phyloP scores from a whole-genome alignment of 2,113 vertebrate species.

The Saguinus midas region DNA sequence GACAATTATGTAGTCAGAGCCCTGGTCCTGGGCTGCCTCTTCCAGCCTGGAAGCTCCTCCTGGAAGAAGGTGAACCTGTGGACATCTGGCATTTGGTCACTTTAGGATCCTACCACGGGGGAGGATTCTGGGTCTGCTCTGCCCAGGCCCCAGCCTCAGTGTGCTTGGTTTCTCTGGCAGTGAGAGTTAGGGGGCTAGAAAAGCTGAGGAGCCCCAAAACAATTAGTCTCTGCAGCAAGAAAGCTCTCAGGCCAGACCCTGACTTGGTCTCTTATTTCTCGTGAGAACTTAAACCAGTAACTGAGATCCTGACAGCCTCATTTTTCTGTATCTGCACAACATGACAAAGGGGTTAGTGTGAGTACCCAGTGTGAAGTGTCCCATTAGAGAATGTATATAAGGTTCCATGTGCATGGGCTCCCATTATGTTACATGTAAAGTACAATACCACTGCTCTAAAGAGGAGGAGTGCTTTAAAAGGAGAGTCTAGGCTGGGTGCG shows the following conservation, averaged over 20 bases:
- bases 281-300: not conserved
- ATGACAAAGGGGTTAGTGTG: not conserved
- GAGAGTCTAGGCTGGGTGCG: not conserved
- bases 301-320: not conserved
- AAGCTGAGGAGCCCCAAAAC: not conserved
- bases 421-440: not conserved
- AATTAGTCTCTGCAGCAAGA: not conserved
- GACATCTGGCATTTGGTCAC: not conserved
- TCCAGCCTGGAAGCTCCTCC: not conserved
- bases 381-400: not conserved
- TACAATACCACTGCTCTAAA: too few species aligned
- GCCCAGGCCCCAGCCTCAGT: not conserved
- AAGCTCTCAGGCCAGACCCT: not conserved
- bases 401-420: not conserved
- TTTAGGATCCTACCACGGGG: not conserved
- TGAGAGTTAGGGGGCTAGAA: not conserved
- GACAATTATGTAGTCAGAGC: rapidly evolving
- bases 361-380: not conserved
- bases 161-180: not conserved
- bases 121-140: not conserved
- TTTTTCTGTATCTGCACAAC: not conserved
- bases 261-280: not conserved
- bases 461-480: not conserved
- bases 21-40: not conserved
- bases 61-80: not conserved